Evolutionary conservation across 2,797 vertebrate genomes (phyloP), one percentile per base, ranked within the genome.

Genomic region (Gadopsis bispinosus): DNA sequence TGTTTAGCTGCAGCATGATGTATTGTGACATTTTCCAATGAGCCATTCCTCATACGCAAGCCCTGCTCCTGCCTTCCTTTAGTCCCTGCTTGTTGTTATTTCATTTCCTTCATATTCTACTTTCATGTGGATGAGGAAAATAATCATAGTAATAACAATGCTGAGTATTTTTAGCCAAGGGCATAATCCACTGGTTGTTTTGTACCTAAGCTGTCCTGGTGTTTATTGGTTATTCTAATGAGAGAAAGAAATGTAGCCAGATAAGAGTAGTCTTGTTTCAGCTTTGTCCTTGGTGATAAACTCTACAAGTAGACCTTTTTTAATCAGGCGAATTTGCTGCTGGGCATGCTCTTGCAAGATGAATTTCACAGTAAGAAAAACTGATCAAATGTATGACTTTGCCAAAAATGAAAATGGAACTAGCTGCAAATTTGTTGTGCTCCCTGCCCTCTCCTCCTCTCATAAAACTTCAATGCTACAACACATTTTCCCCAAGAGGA

Each of bases 1-100:
- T 87, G 76, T 89, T 84, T 79, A 58, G 83, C 81, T 47, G 66
- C 79, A 54, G 45, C 59, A 11, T 93, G 90, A 93, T 88, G 58
- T 80, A 90, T 90, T 83, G 87, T 90, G 90, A 91, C 88, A 91
- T 88, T 93, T 93, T 83, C 83, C 65, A 84, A 68, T 66, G 78
- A 91, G 83, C 61, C 69, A 83, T 91, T 90, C 68, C 65, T 92
- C 91, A 89, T 35, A 4, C 12, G 4, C 0, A 5, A 55, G 62
- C 63, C 53, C 29, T 7, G 79, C 84, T 75, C n/a, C 73, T 62
- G n/a, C 68, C 75, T 79, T 69, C 59, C 39, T 65, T 63, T 33
- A 4, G 61, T 71, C 63, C 54, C 67, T 39, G 77, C 79, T 77
- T 76, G 65, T 79, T 73, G 65, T 90, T 87, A 75, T 88, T 90